Evolutionary conservation across 2,888 invertebrate genomes (phyloP).

Genomic region (Seira sanloemensis): DNA sequence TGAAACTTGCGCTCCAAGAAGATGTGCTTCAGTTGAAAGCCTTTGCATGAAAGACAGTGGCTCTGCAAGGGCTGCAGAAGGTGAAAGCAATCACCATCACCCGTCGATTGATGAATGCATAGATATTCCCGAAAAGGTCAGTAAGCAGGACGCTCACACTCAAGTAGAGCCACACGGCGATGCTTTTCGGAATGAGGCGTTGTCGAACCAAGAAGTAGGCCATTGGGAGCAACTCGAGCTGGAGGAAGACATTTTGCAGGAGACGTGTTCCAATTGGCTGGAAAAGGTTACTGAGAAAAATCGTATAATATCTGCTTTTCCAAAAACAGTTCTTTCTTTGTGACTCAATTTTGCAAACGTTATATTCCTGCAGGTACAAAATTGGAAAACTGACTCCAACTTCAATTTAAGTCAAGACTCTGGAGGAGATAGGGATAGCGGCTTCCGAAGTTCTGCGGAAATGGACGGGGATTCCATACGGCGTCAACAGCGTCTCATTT

Average conservation of each 20-base stretch:
- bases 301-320: too few species aligned
- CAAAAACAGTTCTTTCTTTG: too few species aligned
- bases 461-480: constrained; percentile 34
- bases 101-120: too few species aligned
- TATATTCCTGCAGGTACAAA: constrained; percentile 65
- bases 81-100: too few species aligned
- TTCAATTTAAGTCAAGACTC: constrained; percentile 69
- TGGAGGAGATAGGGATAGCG: constrained; percentile 67
- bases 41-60: constrained; percentile 49
- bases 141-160: constrained; percentile 44
- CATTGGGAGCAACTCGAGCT: constrained; percentile 29
- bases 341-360: too few species aligned
- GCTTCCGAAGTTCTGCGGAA: constrained; percentile 67
- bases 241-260: constrained; percentile 62
- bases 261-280: constrained; percentile 71
- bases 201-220: constrained; percentile 17
- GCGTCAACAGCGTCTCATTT: constrained; percentile 1
- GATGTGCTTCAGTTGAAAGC: constrained; percentile 36
- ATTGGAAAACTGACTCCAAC: constrained; percentile 69
- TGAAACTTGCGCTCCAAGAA: neutral
- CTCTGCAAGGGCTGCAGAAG: constrained; percentile 48
- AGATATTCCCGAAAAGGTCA: too few species aligned
- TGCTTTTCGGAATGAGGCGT: neutral
- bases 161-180: constrained; percentile 26
- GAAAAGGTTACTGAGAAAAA: constrained; percentile 72